phyloP scores from a whole-genome alignment of 2,113 vertebrate species.

The Micromys minutus region DNA sequence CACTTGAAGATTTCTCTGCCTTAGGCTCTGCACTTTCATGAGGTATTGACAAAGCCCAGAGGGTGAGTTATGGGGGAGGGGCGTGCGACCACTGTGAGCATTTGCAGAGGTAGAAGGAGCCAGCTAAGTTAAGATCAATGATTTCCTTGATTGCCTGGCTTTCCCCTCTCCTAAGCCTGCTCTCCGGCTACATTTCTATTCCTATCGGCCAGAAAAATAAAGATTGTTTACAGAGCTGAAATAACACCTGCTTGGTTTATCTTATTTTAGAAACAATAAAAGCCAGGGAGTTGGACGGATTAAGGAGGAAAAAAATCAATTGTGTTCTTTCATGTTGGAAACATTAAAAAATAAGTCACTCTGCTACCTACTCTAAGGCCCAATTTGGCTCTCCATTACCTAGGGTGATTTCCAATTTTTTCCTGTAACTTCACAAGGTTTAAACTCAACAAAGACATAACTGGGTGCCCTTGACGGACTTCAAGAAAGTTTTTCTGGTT shows the following conservation, averaged over 20 bases:
- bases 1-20: conserved; percentile 68
- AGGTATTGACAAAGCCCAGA: conserved; percentile 78
- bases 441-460: conserved; percentile 64
- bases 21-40: conserved; percentile 76
- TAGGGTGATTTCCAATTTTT: conserved; percentile 76
- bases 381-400: conserved; percentile 75
- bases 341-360: conserved; percentile 80
- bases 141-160: conserved; percentile 86
- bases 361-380: conserved; percentile 62
- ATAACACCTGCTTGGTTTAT: conserved; percentile 80
- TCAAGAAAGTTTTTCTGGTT: conserved; percentile 55
- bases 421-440: conserved; percentile 69
- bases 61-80: conserved; percentile 76
- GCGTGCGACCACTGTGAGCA: conserved; percentile 75
- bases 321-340: conserved; percentile 75
- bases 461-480: conserved; percentile 64
- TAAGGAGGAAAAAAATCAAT: conserved; percentile 76
- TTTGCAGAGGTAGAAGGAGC: conserved; percentile 81
- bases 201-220: conserved; percentile 83
- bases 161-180: conserved; percentile 70
- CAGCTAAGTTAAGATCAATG: conserved; percentile 86
- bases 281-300: conserved; percentile 78
- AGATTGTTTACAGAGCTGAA: conserved; percentile 82
- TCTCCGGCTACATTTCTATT: conserved; percentile 81
- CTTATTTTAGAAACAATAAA: conserved; percentile 81